phyloP scores from a whole-genome alignment of 1,140 invertebrate species.

The Drosophila subobscura region DNA sequence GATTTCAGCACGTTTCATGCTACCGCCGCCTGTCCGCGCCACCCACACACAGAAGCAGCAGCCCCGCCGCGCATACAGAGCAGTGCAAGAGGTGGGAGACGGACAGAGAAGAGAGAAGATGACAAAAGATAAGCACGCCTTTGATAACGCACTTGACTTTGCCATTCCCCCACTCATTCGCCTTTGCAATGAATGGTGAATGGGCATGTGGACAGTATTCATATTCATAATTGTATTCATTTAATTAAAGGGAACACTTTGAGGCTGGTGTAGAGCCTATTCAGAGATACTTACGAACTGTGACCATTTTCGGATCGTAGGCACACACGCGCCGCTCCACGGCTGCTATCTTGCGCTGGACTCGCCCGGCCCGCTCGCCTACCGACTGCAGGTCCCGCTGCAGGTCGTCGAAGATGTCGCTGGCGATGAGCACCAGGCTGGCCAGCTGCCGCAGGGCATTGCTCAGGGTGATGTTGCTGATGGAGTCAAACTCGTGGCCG shows the following conservation, averaged over 20 bases:
- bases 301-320: conserved; percentile 91
- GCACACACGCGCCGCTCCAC: conserved; percentile 86
- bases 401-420: conserved; percentile 91
- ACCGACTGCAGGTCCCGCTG: conserved; percentile 88
- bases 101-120: conserved; percentile 24
- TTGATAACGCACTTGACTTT: conserved; percentile 75
- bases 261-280: no score
- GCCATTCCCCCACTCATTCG: conserved; percentile 20
- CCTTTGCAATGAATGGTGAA: conserved; percentile 42
- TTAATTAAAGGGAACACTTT: no score
- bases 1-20: conserved; percentile 49
- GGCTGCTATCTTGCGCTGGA: conserved; percentile 86
- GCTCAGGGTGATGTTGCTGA: conserved; percentile 90
- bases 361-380: conserved; percentile 86
- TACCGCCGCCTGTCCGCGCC: conserved; percentile 19
- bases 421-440: conserved; percentile 89
- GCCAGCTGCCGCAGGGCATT: conserved; percentile 91
- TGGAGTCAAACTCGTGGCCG: conserved; percentile 89
- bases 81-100: not conserved
- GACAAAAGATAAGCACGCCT: conserved; percentile 55
- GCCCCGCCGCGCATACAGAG: conserved; percentile 52
- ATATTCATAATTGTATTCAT: not conserved
- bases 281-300: conserved; percentile 90
- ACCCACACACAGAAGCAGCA: conserved; percentile 44
- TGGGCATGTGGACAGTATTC: conserved; percentile 39